Evolutionary conservation across 2,888 invertebrate species (phyloP).

Genomic region (Dryobota labecula): DNA sequence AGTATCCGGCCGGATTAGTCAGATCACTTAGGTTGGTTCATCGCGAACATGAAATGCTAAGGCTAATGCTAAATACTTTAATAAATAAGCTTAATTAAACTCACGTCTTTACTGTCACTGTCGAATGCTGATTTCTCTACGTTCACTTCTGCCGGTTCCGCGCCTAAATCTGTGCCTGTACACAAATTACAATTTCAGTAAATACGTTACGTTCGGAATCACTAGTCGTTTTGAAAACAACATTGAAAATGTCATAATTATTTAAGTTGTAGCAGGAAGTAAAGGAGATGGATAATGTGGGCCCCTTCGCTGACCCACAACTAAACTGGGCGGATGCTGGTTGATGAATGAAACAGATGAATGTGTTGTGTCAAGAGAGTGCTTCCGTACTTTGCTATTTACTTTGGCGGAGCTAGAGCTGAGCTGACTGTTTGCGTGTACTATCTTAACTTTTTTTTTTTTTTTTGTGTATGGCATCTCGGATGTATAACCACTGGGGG

Average conservation of each 20-base stretch:
- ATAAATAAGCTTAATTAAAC: conserved; percentile 23
- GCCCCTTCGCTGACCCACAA: no score
- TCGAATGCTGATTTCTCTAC: conserved; percentile 72
- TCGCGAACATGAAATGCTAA: neutral
- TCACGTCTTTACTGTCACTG: conserved; percentile 71
- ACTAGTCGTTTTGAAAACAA: neutral
- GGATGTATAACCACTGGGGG: no score
- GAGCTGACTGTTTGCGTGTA: no score
- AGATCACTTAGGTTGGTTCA: neutral
- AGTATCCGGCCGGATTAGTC: neutral
- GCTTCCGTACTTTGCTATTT: no score
- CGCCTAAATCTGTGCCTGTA: conserved; percentile 78
- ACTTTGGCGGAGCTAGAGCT: no score
- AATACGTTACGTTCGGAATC: neutral
- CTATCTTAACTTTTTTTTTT: no score
- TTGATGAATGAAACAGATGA: no score
- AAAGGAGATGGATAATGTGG: no score
- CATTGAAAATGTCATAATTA: neutral
- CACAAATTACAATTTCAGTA: neutral
- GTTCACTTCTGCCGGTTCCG: conserved; percentile 68
- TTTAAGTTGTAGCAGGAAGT: neutral
- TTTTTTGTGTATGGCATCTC: no score
- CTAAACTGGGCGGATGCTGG: no score
- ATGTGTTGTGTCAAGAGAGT: no score
- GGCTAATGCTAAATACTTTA: no score